phyloP scores from a whole-genome alignment of 2,797 vertebrate species.

The Chlorospingus flavigularis region DNA sequence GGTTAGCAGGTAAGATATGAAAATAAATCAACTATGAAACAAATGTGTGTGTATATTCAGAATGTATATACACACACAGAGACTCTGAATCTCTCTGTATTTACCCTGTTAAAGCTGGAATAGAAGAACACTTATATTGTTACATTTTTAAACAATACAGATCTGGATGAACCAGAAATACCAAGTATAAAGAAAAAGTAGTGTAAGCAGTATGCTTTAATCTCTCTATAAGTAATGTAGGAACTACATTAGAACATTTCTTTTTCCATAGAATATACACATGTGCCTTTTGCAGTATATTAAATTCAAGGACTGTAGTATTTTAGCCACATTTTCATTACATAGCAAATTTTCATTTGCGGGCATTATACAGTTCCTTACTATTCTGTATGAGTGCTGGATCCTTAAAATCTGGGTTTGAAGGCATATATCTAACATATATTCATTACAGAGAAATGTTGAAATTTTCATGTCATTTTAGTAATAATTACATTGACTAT shows the following conservation, averaged over 20 bases:
- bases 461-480: not conserved
- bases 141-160: not conserved
- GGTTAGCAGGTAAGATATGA: conserved; percentile 83
- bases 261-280: not conserved
- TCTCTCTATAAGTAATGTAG: not conserved
- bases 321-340: not conserved
- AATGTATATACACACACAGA: not conserved
- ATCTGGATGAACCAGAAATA: not conserved
- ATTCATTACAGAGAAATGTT: not conserved
- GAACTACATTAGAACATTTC: not conserved
- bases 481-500: not conserved
- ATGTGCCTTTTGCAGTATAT: not conserved
- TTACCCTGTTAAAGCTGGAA: not conserved
- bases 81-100: not conserved
- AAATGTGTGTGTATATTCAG: not conserved
- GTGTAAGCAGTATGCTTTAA: not conserved
- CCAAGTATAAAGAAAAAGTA: not conserved
- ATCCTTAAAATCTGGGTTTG: not conserved
- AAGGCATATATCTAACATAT: not conserved
- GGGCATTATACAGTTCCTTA: not conserved
- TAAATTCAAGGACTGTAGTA: not conserved
- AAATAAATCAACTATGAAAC: not conserved
- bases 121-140: not conserved
- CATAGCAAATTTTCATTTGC: not conserved
- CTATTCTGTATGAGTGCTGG: not conserved